Evolutionary conservation across 2,113 vertebrate genomes (phyloP).

Genomic region (Takifugu bimaculatus): DNA sequence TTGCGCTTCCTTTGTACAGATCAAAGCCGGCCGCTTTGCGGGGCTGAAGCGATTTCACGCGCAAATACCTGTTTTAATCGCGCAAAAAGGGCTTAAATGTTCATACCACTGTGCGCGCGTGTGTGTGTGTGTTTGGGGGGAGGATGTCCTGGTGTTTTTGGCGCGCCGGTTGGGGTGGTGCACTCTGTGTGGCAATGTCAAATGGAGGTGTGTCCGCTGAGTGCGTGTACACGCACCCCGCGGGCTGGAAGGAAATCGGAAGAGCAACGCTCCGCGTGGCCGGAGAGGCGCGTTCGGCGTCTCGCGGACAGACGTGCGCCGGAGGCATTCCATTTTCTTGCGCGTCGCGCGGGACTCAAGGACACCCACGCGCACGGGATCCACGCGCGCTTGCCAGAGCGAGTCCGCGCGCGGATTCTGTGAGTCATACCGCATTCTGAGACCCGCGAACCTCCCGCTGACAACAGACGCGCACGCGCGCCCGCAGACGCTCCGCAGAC

Average conservation of each 20-base stretch:
- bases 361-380: constrained; percentile 13
- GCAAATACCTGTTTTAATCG: neutral
- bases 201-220: constrained; percentile 66
- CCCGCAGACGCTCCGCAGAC: too few species aligned
- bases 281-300: too few species aligned
- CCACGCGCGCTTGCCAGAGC: neutral
- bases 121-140: neutral
- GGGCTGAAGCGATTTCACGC: neutral
- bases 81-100: too few species aligned
- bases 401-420: constrained; percentile 27
- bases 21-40: neutral
- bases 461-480: too few species aligned
- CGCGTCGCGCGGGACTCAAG: constrained; percentile 33
- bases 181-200: constrained; percentile 68
- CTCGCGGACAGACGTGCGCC: too few species aligned
- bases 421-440: constrained; percentile 58
- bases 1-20: constrained; percentile 20
- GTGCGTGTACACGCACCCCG: constrained; percentile 8
- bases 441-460: constrained; percentile 10
- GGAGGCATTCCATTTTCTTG: constrained; percentile 1
- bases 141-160: neutral
- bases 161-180: neutral
- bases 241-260: neutral
- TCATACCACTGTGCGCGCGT: too few species aligned
- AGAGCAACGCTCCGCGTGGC: neutral